Conservation (phyloP, 2,797 vertebrate species). For the Coregonus sp. region DNA sequence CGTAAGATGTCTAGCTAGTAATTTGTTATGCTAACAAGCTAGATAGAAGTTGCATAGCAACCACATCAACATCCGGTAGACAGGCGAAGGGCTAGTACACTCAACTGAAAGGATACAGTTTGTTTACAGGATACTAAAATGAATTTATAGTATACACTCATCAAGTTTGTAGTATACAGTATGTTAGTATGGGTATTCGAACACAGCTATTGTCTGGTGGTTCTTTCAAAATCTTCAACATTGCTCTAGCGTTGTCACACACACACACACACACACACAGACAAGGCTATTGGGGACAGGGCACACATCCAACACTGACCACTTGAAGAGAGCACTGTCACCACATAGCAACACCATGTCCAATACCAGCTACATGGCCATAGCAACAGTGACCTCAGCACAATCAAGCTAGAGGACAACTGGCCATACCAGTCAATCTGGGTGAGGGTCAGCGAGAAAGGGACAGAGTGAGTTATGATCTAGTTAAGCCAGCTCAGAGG, state of each 20-base stretch:
- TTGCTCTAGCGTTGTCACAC: background rate
- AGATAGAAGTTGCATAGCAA: conserved; percentile 4
- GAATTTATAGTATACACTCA: too few relatives aligned
- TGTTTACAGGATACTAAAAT: too few relatives aligned
- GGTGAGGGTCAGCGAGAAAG: background rate
- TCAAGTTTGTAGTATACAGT: too few relatives aligned
- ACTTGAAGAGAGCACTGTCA: background rate
- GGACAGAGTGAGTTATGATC: background rate
- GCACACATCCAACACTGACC: background rate
- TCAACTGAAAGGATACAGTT: too few relatives aligned
- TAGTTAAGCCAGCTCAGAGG: conserved; percentile 1
- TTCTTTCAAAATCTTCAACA: conserved; percentile 26
- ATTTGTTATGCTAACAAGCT: too few relatives aligned
- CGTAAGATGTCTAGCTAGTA: too few relatives aligned
- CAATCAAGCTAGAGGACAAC: conserved; percentile 9
- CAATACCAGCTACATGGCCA: background rate
- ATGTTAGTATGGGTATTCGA: too few relatives aligned
- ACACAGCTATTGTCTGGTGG: conserved; percentile 2
- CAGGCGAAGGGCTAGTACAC: too few relatives aligned
- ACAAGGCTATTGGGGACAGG: conserved; percentile 6
- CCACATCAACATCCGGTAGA: too few relatives aligned
- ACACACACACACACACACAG: conserved; percentile 11
- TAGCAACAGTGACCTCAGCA: conserved; percentile 16
- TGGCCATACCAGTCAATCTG: conserved; percentile 1
- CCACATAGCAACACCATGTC: background rate